Evolutionary conservation across 2,113 vertebrate genomes (phyloP).

Genomic region (Psettodes erumei): DNA sequence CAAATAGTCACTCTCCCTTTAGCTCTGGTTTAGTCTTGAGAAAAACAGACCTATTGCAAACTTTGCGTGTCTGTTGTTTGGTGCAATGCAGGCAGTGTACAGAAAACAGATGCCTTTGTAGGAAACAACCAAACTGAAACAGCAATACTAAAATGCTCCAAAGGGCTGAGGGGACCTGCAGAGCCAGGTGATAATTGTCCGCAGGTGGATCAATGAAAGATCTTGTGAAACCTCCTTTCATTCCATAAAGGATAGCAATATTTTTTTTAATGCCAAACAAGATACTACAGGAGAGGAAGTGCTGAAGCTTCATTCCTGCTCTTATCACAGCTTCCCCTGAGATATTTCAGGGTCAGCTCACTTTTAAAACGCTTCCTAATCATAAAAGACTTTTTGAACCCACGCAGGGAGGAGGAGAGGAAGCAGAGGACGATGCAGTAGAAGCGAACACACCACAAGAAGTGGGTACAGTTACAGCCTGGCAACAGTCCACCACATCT

Average conservation of each 20-base stretch:
- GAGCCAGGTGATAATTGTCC: too few relatives aligned
- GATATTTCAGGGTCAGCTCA: slow-evolving; percentile 14
- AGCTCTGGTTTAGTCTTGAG: too few relatives aligned
- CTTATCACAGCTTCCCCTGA: background rate
- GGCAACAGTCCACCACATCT: slow-evolving; percentile 46
- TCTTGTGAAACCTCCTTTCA: background rate
- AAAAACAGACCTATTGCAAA: too few relatives aligned
- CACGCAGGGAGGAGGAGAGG: background rate
- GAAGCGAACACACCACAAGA: background rate
- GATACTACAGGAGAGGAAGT: background rate
- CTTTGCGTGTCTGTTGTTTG: background rate
- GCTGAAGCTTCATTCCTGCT: background rate
- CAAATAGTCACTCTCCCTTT: too few relatives aligned
- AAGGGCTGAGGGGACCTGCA: too few relatives aligned
- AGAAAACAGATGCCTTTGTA: too few relatives aligned
- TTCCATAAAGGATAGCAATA: background rate
- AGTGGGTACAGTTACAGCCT: slow-evolving; percentile 35
- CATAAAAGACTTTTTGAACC: slow-evolving; percentile 33
- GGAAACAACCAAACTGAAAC: too few relatives aligned
- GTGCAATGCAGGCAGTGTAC: too few relatives aligned
- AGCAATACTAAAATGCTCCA: too few relatives aligned
- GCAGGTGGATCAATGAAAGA: too few relatives aligned
- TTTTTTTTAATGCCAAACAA: background rate
- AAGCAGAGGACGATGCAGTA: background rate
- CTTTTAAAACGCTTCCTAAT: slow-evolving; percentile 16